phyloP scores from a whole-genome alignment of 2,888 invertebrate genomes.

The Hydraecia micacea region DNA sequence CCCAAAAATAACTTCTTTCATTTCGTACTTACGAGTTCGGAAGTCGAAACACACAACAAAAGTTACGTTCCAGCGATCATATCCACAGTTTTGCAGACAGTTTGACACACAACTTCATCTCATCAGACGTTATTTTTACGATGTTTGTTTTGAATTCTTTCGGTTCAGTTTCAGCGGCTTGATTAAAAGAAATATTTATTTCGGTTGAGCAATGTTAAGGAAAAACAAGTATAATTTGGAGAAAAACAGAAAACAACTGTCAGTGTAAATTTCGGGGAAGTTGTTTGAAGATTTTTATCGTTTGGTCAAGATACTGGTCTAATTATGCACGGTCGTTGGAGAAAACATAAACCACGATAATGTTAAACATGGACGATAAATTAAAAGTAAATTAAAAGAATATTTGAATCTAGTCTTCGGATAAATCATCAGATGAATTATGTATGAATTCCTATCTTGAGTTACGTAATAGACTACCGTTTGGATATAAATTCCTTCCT shows the following conservation, averaged over 20 bases:
- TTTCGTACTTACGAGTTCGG: slow-evolving; percentile 50
- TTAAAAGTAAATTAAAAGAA: slow-evolving; percentile 52
- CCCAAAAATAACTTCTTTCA: slow-evolving; percentile 58
- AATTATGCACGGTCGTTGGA: slow-evolving; percentile 57
- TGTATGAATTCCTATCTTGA: slow-evolving; percentile 27
- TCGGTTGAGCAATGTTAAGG: slow-evolving; percentile 53
- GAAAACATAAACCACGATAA: slow-evolving; percentile 61
- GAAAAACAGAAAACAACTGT: slow-evolving; percentile 66
- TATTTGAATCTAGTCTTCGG: slow-evolving; percentile 43
- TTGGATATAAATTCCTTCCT: background rate
- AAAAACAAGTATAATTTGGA: slow-evolving; percentile 67
- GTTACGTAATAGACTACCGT: slow-evolving; percentile 14
- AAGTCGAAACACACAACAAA: slow-evolving; percentile 61
- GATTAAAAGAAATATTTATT: slow-evolving; percentile 73
- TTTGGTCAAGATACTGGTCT: slow-evolving; percentile 52
- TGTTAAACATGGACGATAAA: slow-evolving; percentile 52
- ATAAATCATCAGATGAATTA: slow-evolving; percentile 50
- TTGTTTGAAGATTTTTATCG: slow-evolving; percentile 64
- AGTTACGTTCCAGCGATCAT: slow-evolving; percentile 63
- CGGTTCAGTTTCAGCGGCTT: slow-evolving; percentile 70
- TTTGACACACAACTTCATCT: slow-evolving; percentile 67
- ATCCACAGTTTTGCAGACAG: slow-evolving; percentile 65
- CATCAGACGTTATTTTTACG: slow-evolving; percentile 74
- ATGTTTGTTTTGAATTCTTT: slow-evolving; percentile 77
- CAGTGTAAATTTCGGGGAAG: slow-evolving; percentile 64